These are phyloP conservation scores for Cathartes aura DNA, from an alignment of 2,113 vertebrate genomes.

Conservation along the genomic window DNA sequence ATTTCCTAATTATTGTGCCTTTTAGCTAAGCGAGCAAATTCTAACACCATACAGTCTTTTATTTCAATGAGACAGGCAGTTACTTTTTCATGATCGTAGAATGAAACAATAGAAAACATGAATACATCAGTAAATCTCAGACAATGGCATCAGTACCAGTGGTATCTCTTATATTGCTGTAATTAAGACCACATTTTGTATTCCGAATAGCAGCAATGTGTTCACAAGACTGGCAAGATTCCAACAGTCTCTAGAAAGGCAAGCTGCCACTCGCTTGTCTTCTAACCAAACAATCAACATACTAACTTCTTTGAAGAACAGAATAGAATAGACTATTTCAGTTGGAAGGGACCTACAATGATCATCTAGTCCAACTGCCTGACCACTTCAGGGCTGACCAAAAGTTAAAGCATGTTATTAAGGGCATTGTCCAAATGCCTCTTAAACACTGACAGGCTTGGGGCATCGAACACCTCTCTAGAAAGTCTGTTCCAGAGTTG, in stretches of 20 bases:
- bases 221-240: not conserved
- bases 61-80: not conserved
- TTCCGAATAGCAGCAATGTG: not conserved
- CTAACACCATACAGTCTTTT: not conserved
- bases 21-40: not conserved
- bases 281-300: not conserved
- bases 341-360: not conserved
- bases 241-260: not conserved
- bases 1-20: not conserved
- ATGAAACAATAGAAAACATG: not conserved
- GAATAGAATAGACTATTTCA: not conserved
- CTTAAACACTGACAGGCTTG: not conserved
- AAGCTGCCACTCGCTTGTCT: not conserved
- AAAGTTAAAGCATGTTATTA: not conserved
- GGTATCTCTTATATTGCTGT: not conserved
- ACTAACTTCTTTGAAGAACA: not conserved
- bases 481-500: not conserved
- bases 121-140: not conserved
- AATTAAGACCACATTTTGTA: not conserved
- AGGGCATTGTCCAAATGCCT: not conserved
- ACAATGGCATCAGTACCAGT: not conserved
- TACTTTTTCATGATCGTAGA: not conserved
- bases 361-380: not conserved
- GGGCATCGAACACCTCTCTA: not conserved
- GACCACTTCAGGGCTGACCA: not conserved